Evolutionary conservation across 2,888 invertebrate genomes (phyloP), one percentile per base, ranked within the genome.

Genomic region (Heliconius erato): DNA sequence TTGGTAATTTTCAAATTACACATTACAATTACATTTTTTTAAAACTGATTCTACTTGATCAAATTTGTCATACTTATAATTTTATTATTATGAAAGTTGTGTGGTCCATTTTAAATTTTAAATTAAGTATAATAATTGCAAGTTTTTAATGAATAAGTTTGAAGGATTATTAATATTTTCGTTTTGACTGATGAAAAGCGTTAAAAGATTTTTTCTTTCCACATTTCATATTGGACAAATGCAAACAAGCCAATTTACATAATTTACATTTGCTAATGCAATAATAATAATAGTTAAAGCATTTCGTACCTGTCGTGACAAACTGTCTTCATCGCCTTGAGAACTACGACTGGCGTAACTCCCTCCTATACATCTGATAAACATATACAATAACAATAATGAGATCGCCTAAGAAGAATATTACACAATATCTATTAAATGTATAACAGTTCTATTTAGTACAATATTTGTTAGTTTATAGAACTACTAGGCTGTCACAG

Each of bases 351-450:
- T 94, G 12, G 96, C 94, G 89, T 96, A 97, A 1, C 96, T 95
- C 19, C 97, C 97, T 79, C 97, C 97, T 87, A 97, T 97, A 90
- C 97, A 97, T 87, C 96, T 96, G 85, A 67, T 26, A 26, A 77
- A 63, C n/a, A 40, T 35, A 35, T 35, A 40, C 19, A 14, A 65
- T 63, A n/a, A 63, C 7, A 23, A 65, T 44, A 79, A 23, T 49
- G 49, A 78, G 28, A 19, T 32, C 32, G n/a, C 35, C 54, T 32
- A 12, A 74, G 32, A 69, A 80, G 16, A 23, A 19, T 54, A 19
- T 23, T 19, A 54, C 23, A 54, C 23, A 23, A 54, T 7, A 6
- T 54, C 54, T 54, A 23, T 40, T 40, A 40, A 40, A 40, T 40
- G 40, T 40, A 40, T 40, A 40, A 2, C 9, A 11, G 40, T 40